phyloP scores from a whole-genome alignment of 2,888 invertebrate species.

The Apotomis turbidana region DNA sequence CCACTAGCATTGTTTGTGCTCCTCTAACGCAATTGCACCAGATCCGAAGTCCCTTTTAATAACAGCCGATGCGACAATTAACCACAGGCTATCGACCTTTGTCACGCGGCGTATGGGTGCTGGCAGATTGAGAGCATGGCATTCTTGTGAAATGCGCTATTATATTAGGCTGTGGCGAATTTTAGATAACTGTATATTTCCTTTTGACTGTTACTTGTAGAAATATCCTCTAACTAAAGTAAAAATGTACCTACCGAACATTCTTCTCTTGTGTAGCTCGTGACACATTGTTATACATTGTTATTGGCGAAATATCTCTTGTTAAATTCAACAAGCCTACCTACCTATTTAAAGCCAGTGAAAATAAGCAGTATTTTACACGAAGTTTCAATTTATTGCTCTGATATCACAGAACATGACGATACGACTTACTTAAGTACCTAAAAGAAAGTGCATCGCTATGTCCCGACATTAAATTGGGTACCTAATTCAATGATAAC shows the following conservation, averaged over 20 bases:
- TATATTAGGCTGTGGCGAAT: slow-evolving; percentile 23
- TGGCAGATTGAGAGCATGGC: slow-evolving; percentile 24
- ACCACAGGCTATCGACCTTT: slow-evolving; percentile 40
- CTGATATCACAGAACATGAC: slow-evolving; percentile 14
- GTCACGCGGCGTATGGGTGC: slow-evolving; percentile 30
- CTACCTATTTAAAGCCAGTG: too few relatives aligned
- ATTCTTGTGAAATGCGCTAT: not conserved
- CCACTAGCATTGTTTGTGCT: slow-evolving; percentile 68
- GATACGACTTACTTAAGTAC: slow-evolving; percentile 12
- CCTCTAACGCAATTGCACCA: slow-evolving; percentile 69
- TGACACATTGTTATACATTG: too few relatives aligned
- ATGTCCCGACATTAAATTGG: slow-evolving; percentile 40
- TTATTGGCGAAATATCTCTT: too few relatives aligned
- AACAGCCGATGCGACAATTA: slow-evolving; percentile 39
- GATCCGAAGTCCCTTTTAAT: slow-evolving; percentile 49
- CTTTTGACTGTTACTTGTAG: not conserved
- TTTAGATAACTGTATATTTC: not conserved
- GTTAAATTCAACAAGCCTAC: too few relatives aligned
- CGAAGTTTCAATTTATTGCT: slow-evolving; percentile 7
- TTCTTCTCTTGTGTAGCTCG: too few relatives aligned
- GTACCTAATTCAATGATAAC: slow-evolving; percentile 42
- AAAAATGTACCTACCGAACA: not conserved
- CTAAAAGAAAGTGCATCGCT: slow-evolving; percentile 40
- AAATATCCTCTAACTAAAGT: not conserved
- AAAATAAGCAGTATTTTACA: not conserved